A percentile compares a stretch with the other conserved stretches of the same genome.
These are phyloP conservation scores for Conops quadrifasciatus DNA, from an alignment of 2,888 invertebrate species.

Conservation along the genomic window DNA sequence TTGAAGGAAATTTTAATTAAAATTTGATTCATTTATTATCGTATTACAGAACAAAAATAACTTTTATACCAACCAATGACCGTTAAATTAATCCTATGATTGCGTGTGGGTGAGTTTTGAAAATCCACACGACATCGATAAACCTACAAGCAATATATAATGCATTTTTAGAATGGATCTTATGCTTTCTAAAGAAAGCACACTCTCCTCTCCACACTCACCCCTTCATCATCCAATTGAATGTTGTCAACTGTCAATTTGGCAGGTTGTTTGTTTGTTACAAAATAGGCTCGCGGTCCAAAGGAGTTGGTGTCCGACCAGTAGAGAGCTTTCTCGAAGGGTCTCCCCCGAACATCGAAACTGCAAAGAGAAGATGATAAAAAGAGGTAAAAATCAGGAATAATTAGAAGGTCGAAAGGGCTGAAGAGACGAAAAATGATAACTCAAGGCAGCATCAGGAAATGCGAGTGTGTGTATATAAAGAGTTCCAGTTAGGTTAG, in stretches of 20 bases:
- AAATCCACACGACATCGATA: conserved; percentile 92
- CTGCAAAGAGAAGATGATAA: conserved; percentile 65
- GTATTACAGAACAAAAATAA: too few species aligned
- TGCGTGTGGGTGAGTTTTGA: conserved; percentile 86
- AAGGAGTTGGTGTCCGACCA: conserved; percentile 86
- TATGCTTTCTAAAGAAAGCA: neutral
- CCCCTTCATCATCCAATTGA: conserved; percentile 85
- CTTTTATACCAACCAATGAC: conserved; percentile 81
- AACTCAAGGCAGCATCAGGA: too few species aligned
- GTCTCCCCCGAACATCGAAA: conserved; percentile 84
- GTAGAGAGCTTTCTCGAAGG: conserved; percentile 82
- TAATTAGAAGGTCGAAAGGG: conserved; percentile 14
- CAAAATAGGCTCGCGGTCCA: conserved; percentile 86
- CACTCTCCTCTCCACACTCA: conserved; percentile 54
- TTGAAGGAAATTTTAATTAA: neutral
- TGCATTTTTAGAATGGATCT: neutral
- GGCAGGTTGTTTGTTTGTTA: conserved; percentile 81
- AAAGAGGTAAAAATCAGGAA: conserved; percentile 9
- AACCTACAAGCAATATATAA: conserved; percentile 57
- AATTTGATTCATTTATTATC: neutral
- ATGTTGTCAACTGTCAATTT: conserved; percentile 84
- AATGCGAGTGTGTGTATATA: too few species aligned
- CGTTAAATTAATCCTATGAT: conserved; percentile 86
- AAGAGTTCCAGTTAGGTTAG: too few species aligned
- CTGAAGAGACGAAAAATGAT: too few species aligned